phyloP scores from a whole-genome alignment of 2,113 vertebrate genomes.

The sheep (Ovis aries) region ARS-UI_Ramb_v3.0 NC_056069.1:2687001-2687500 shows the following conservation, averaged over 20 bases:
- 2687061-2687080: background rate
- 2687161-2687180: background rate
- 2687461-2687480: background rate
- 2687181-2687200: background rate
- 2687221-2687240: background rate
- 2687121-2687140: background rate
- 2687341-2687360: rapidly evolving
- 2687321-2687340: rapidly evolving
- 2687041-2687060: constrained; percentile 18
- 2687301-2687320: background rate
- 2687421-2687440: rapidly evolving
- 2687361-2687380: rapidly evolving
- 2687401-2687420: rapidly evolving
- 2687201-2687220: background rate
- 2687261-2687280: background rate
- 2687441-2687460: background rate
- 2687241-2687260: rapidly evolving
- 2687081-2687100: background rate
- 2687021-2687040: constrained; percentile 21
- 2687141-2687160: background rate
- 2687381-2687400: rapidly evolving
- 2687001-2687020: constrained; percentile 39
- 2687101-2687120: background rate
- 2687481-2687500: background rate
- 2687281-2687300: background rate